Evolutionary conservation across 2,113 vertebrate species (phyloP), one percentile per base, ranked within the genome.

Genomic region (Aldabrachelys gigantea): DNA sequence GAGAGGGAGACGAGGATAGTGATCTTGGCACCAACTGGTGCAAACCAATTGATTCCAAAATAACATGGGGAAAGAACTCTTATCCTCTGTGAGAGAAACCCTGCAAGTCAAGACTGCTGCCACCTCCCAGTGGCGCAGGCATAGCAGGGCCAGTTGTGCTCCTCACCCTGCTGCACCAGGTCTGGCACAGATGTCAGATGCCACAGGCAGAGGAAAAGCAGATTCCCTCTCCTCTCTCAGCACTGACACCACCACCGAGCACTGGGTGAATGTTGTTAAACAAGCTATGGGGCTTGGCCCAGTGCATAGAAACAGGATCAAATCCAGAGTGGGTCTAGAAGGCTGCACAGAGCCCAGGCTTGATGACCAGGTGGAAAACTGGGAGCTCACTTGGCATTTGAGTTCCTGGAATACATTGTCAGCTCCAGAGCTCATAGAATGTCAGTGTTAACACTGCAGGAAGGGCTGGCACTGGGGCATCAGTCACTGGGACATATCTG

Each of bases 101-200:
- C 49, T 0, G 0, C 56, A 9, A 2, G 9, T 5, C 27, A 17
- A 17, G 49, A 47, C 47, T 27, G 8, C 56, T 50, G 24, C 50
- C 0, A 0, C 29, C 29, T 52, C 31, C 1, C 0, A 35, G 4
- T 24, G 31, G 31, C 17, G 6, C 17, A 0, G 0, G 19, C 6
- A 49, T 49, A 25, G 56, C 19, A 19, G 24, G 54, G 19, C 2
- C 2, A 6, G 19, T 10, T 31, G 4, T 49, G 8, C 29, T 13
- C 41, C 41, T 25, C 1, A 0, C 38, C 56, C 38, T 88, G 50
- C 38, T 19, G 22, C 5, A 38, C 47, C 31, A 14, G 29, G n/a
- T 49, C 56, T 80, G 56, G 75, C 62, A 19, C 62, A 10, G 16
- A 44, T 49, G 81, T 59, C 81, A 80, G 85, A 86, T n/a, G 5